Base-by-base conservation (phyloP, 2,888 invertebrate genomes). In the Cylloceria caligata region DNA sequence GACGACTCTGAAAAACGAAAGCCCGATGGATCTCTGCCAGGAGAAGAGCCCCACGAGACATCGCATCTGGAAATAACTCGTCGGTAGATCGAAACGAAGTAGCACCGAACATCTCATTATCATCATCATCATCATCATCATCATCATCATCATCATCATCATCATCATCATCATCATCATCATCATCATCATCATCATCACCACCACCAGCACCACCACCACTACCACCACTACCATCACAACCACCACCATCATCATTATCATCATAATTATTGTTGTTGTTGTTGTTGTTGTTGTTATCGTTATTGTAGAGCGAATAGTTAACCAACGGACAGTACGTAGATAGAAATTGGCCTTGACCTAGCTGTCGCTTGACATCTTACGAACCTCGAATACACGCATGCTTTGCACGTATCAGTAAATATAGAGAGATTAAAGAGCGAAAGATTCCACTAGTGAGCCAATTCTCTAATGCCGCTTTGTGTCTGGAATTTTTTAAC, bases 11-110 rank as follows among this genome's bases (percentile, higher is more conserved):
- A 81, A 74, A 75, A 80, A 30, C 52, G 79, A 81, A 83, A 72
- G 69, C 71, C 68, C 36, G 81, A 77, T 86, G 85, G 85, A 86
- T 72, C 62, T 57, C 11, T 84, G 86, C 86, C 86, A 86, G 80
- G 78, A 75, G 68, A 65, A 72, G 72, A 74, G 21, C 60, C 69
- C 69, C 68, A 74, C 30, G 47, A 72, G 60, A 45, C 71, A 78
- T 73, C 76, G 80, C 42, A 73, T 72, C 84, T 84, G 80, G 77
- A 84, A 84, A 84, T 84, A 84, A 74, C 74, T 75, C 76, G 73
- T 68, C 68, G 62, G 24, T 71, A 13, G 36, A 75, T 65, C 78
- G 42, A 49, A 75, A 79, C 34, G 36, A n/a, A 71, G 39, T 36
- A 39, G 49, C 27, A 9, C 19, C 49, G 19, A 60, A 27, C 34